Percentiles rank a stretch among this genome's conserved stretches.
phyloP scores from a whole-genome alignment of 2,113 vertebrate species.

The Carassius auratus region DNA sequence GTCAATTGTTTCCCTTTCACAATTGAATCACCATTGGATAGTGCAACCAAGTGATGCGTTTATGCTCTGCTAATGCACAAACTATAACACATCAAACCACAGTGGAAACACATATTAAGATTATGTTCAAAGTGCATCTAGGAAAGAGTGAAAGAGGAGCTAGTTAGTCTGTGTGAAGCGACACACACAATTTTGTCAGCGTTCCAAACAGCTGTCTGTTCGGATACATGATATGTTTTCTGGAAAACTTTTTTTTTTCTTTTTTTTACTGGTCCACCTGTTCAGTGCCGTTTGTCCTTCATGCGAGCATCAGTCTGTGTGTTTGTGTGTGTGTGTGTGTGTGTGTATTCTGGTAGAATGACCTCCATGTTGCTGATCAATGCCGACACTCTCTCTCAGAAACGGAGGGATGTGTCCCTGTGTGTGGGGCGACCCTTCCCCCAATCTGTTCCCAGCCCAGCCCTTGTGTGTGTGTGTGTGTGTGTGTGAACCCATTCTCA shows the following conservation, averaged over 20 bases:
- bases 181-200: conserved; percentile 35
- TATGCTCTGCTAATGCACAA: not conserved
- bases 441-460: conserved; percentile 50
- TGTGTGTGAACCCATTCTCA: conserved; percentile 60
- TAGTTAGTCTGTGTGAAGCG: conserved; percentile 29
- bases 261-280: conserved; percentile 55
- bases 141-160: not conserved
- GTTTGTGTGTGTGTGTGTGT: conserved; percentile 2
- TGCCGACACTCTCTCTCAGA: conserved; percentile 23
- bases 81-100: conserved; percentile 1
- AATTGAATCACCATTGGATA: not conserved
- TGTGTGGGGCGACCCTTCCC: conserved; percentile 47
- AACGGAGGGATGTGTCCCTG: conserved; percentile 40
- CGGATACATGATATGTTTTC: conserved; percentile 54
- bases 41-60: conserved; percentile 5
- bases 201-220: conserved; percentile 59
- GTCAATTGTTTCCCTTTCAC: not conserved
- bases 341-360: conserved; percentile 16
- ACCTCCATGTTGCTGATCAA: conserved; percentile 28
- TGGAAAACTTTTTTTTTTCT: conserved; percentile 9
- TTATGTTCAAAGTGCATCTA: conserved; percentile 7
- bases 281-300: conserved; percentile 47
- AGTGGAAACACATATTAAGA: not conserved
- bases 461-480: too few relatives aligned
- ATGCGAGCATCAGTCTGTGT: conserved; percentile 16